Evolutionary conservation across 2,797 vertebrate genomes (phyloP).

Genomic region (Pseudochaenichthys georgianus): DNA sequence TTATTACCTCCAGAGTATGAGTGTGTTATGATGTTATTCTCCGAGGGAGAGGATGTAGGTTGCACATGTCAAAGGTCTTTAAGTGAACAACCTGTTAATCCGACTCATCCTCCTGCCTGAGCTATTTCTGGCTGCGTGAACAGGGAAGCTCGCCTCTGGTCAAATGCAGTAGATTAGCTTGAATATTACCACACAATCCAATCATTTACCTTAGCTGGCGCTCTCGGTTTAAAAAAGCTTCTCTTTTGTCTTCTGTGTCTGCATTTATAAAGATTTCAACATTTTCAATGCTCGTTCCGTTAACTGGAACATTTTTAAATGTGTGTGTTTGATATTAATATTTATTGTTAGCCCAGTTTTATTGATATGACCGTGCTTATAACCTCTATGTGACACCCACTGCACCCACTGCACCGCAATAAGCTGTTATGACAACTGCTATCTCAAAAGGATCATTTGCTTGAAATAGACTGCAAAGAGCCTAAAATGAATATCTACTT

Average conservation of each 20-base stretch:
- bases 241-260: slow-evolving; percentile 1
- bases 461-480: slow-evolving; percentile 31
- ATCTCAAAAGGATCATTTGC: slow-evolving; percentile 23
- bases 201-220: slow-evolving; percentile 18
- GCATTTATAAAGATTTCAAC: slow-evolving; percentile 13
- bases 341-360: slow-evolving; percentile 35
- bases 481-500: slow-evolving; percentile 12
- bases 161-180: slow-evolving; percentile 50
- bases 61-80: slow-evolving; percentile 49
- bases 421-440: slow-evolving; percentile 18
- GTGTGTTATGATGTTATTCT: slow-evolving; percentile 27
- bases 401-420: not conserved
- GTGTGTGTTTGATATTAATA: slow-evolving; percentile 23
- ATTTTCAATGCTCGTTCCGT: not conserved
- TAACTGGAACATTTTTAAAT: slow-evolving; percentile 6
- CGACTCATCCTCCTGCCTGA: slow-evolving; percentile 46
- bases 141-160: slow-evolving; percentile 34
- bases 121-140: slow-evolving; percentile 59
- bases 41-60: slow-evolving; percentile 30
- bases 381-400: not conserved
- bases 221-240: not conserved
- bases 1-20: slow-evolving; percentile 26
- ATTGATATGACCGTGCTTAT: slow-evolving; percentile 13
- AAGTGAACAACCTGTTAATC: slow-evolving; percentile 69
- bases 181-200: slow-evolving; percentile 32